Evolutionary conservation across 1,140 invertebrate species (phyloP).

Genomic region (Monomorium pharaonis): DNA sequence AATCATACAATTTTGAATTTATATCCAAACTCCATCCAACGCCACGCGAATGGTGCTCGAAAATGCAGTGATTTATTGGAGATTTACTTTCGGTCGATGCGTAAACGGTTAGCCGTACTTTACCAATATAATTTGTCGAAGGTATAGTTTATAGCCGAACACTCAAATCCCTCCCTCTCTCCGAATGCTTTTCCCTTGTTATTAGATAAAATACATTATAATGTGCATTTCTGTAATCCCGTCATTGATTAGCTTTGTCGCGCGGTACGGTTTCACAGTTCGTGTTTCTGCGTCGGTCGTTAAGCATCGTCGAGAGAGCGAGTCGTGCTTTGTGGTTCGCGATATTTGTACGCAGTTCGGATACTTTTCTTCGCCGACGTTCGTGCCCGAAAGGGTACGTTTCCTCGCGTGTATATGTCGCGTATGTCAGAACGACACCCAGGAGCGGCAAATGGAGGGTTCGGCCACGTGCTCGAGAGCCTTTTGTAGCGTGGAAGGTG

Average conservation of each 20-base stretch:
- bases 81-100: constrained; percentile 47
- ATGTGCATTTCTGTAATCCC: neutral
- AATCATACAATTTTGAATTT: constrained; percentile 60
- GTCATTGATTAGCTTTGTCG: constrained; percentile 8
- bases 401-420: constrained; percentile 2
- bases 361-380: constrained; percentile 10
- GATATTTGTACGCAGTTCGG: constrained; percentile 7
- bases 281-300: neutral
- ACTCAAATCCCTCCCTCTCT: neutral
- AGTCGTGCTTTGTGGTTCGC: neutral
- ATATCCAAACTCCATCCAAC: constrained; percentile 37
- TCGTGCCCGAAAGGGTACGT: neutral
- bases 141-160: constrained; percentile 27
- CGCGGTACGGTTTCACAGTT: neutral
- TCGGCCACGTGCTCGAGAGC: constrained; percentile 1
- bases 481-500: neutral
- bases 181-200: neutral
- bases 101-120: neutral
- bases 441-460: neutral
- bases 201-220: constrained; percentile 32
- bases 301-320: neutral
- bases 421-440: constrained; percentile 10
- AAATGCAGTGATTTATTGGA: constrained; percentile 54
- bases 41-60: constrained; percentile 24
- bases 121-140: constrained; percentile 29